Percentiles rank a stretch among this genome's conserved stretches.
Conservation (phyloP, 2,113 vertebrate species). For the Tachuris rubrigastra region DNA sequence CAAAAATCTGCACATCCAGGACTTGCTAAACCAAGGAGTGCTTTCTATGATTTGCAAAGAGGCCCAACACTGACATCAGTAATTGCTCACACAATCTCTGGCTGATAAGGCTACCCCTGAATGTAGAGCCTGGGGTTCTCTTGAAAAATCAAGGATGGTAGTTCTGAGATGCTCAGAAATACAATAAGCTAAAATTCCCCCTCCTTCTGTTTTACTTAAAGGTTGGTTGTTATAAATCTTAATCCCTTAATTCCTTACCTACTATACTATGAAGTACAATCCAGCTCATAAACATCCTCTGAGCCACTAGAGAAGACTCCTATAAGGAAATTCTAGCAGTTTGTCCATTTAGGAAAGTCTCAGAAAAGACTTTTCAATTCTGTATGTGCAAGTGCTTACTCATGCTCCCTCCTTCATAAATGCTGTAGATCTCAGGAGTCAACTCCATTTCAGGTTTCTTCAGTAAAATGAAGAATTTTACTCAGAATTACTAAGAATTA, state of each 20-base stretch:
- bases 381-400: not conserved
- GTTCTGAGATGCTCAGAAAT: not conserved
- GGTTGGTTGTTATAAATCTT: not conserved
- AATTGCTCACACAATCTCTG: not conserved
- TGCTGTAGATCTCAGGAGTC: not conserved
- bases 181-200: not conserved
- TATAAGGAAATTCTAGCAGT: not conserved
- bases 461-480: not conserved
- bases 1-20: not conserved
- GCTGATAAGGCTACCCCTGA: rapidly evolving
- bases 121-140: not conserved
- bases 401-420: not conserved
- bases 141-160: not conserved
- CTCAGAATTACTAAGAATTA: no score
- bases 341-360: not conserved
- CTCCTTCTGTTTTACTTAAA: not conserved
- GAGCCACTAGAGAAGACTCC: not conserved
- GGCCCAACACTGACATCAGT: not conserved
- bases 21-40: not conserved
- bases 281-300: not conserved
- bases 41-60: not conserved
- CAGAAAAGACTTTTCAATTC: not conserved
- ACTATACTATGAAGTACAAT: not conserved
- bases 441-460: not conserved
- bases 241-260: not conserved